These are phyloP conservation scores for Orthonyx spaldingii DNA, from an alignment of 2,113 vertebrate species.

Conservation along the genomic window DNA sequence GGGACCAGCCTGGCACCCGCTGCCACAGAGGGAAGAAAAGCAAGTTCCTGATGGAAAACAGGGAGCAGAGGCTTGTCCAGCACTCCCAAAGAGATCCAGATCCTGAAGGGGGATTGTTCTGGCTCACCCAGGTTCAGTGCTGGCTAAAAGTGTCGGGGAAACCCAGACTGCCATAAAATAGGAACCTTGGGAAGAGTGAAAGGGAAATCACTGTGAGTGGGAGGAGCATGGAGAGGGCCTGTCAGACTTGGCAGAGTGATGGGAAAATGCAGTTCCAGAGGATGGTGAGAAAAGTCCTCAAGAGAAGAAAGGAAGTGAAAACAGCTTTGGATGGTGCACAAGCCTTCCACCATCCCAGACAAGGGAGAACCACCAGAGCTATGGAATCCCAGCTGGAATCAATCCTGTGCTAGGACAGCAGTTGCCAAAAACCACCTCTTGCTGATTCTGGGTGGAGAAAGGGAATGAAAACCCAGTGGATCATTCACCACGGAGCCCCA, in stretches of 20 bases:
- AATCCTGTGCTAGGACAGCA: neutral
- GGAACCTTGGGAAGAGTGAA: neutral
- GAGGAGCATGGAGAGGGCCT: neutral
- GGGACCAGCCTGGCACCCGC: neutral
- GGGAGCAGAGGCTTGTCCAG: neutral
- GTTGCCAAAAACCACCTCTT: accelerated
- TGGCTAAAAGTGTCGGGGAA: neutral
- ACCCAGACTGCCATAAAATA: accelerated
- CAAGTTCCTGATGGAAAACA: accelerated
- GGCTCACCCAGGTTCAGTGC: accelerated
- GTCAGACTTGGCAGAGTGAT: neutral
- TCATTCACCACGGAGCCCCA: neutral
- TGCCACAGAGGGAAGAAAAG: neutral
- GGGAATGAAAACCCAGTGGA: neutral
- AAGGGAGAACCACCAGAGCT: neutral
- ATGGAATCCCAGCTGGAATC: neutral
- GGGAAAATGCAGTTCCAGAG: neutral
- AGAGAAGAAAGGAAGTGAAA: neutral
- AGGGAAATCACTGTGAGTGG: neutral
- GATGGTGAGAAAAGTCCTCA: neutral
- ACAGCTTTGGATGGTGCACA: neutral
- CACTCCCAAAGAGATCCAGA: neutral
- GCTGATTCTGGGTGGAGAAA: neutral
- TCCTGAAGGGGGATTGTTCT: accelerated
- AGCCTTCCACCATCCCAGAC: neutral